Conservation (phyloP, 2,888 invertebrate species). For the Netelia fuscicornis region DNA sequence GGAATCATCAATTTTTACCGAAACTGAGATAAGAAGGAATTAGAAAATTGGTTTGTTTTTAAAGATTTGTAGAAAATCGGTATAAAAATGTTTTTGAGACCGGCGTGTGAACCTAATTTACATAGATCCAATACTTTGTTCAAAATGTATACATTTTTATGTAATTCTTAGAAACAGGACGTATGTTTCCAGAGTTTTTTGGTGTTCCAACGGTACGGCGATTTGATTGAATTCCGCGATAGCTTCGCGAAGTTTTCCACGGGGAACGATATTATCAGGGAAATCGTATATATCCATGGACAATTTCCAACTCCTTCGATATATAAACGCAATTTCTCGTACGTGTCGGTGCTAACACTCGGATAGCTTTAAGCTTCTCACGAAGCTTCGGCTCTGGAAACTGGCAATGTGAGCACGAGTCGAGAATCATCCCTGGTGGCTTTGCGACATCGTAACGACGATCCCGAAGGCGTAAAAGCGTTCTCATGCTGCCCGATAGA, state of each 20-base stretch:
- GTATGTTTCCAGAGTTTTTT: constrained; percentile 9
- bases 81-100: too few species aligned
- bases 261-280: not conserved
- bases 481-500: constrained; percentile 26
- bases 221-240: not conserved
- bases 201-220: not conserved
- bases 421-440: constrained; percentile 44
- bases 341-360: not conserved
- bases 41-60: too few species aligned
- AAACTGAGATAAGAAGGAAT: too few species aligned
- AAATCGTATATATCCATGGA: not conserved
- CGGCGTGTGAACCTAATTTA: too few species aligned
- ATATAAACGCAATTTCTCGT: constrained; percentile 10
- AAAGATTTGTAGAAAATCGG: too few species aligned
- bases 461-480: constrained; percentile 35
- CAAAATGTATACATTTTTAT: not conserved
- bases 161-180: too few species aligned
- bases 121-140: too few species aligned
- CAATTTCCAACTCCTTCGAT: not conserved
- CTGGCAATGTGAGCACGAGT: constrained; percentile 24
- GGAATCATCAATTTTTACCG: not conserved
- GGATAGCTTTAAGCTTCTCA: constrained; percentile 16
- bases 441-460: constrained; percentile 60
- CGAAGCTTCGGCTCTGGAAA: constrained; percentile 27
- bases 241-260: not conserved